Percentiles rank a stretch among this genome's conserved stretches.
phyloP scores from a whole-genome alignment of 2,113 vertebrate species.

The Megaceryle torquata region DNA sequence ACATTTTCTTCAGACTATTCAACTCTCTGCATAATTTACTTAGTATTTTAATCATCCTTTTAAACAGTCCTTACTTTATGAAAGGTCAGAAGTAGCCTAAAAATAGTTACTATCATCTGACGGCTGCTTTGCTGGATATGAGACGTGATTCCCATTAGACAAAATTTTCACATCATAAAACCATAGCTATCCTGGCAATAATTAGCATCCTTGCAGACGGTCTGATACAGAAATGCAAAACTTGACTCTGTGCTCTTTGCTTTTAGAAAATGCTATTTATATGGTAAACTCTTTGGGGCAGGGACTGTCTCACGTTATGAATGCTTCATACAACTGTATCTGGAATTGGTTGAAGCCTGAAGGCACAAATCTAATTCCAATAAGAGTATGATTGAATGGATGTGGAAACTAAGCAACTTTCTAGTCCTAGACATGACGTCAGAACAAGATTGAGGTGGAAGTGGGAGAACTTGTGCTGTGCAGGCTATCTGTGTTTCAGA shows the following conservation, averaged over 20 bases:
- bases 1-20: constrained; percentile 50
- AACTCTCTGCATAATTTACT: constrained; percentile 55
- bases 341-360: constrained; percentile 27
- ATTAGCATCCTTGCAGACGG: not conserved
- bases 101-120: constrained; percentile 48
- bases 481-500: constrained; percentile 13
- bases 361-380: constrained; percentile 43
- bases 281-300: constrained; percentile 34
- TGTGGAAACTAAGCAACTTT: constrained; percentile 8
- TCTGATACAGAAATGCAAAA: not conserved
- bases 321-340: constrained; percentile 48
- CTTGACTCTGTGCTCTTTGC: not conserved
- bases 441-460: constrained; percentile 46
- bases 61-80: constrained; percentile 39
- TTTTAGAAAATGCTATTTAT: constrained; percentile 40
- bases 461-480: not conserved
- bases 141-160: constrained; percentile 17
- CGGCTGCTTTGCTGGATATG: constrained; percentile 32
- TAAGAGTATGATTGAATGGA: constrained; percentile 54
- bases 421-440: constrained; percentile 52
- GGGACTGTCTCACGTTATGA: constrained; percentile 24
- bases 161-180: not conserved
- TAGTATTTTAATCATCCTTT: constrained; percentile 58
- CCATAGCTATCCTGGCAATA: not conserved
- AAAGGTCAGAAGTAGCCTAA: constrained; percentile 58